phyloP scores from a whole-genome alignment of 2,797 vertebrate genomes.

The Rhadinocentrus ornatus region DNA sequence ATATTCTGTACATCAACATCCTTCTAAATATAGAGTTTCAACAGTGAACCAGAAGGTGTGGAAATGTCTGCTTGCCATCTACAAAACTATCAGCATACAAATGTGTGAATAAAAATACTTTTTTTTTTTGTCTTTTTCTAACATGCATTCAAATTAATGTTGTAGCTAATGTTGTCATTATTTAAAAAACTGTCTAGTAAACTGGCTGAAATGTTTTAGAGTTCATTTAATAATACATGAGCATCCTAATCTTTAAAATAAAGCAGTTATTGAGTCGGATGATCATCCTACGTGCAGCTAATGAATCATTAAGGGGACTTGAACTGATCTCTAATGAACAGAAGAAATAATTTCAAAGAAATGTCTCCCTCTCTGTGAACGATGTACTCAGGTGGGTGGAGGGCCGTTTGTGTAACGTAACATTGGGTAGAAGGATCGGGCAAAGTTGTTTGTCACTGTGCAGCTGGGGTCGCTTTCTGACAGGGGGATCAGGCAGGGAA shows the following conservation, averaged over 20 bases:
- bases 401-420: constrained; percentile 93
- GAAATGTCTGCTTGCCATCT: constrained; percentile 7
- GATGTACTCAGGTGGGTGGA: constrained; percentile 86
- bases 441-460: constrained; percentile 90
- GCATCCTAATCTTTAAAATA: constrained; percentile 1
- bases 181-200: neutral
- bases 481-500: constrained; percentile 87
- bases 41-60: constrained; percentile 1
- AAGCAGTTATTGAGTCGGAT: neutral
- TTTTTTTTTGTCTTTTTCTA: constrained; percentile 18
- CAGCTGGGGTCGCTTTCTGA: constrained; percentile 90
- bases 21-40: constrained; percentile 32
- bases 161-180: constrained; percentile 3
- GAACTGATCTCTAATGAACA: neutral
- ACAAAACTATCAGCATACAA: constrained; percentile 26
- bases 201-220: neutral
- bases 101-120: constrained; percentile 23
- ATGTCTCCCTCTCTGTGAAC: neutral
- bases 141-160: constrained; percentile 21
- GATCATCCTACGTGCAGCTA: neutral
- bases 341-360: neutral
- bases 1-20: constrained; percentile 49
- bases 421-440: constrained; percentile 94
- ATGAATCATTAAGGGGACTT: neutral
- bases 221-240: constrained; percentile 6